Evolutionary conservation across 2,113 vertebrate species (phyloP).

Genomic region (Felis chaus): DNA sequence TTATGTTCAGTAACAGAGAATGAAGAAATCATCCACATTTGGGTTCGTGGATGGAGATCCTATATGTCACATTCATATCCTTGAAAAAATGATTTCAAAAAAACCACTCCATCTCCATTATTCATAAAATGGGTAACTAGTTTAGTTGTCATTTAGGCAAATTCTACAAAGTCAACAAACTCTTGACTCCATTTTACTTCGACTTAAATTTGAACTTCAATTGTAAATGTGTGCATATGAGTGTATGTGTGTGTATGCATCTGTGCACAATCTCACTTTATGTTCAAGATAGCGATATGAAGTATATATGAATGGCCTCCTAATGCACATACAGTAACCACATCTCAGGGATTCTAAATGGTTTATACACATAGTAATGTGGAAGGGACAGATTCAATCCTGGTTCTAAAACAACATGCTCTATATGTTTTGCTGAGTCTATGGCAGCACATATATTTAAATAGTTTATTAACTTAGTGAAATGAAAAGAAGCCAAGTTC

Average conservation of each 20-base stretch:
- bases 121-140: background rate
- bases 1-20: background rate
- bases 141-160: background rate
- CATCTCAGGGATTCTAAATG: background rate
- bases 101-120: background rate
- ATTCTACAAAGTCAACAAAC: background rate
- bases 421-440: background rate
- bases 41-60: background rate
- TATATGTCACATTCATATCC: background rate
- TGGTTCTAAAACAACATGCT: background rate
- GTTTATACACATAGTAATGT: background rate
- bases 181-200: background rate
- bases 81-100: background rate
- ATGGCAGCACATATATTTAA: background rate
- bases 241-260: background rate
- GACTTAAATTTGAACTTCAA: background rate
- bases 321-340: background rate
- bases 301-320: background rate
- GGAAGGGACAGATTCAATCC: background rate
- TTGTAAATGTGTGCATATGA: background rate
- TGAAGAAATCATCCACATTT: background rate
- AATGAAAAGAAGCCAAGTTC: background rate
- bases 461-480: background rate
- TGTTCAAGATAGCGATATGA: background rate
- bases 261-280: background rate